Evolutionary conservation across 2,797 vertebrate genomes (phyloP).

Genomic region (Alosa sapidissima): DNA sequence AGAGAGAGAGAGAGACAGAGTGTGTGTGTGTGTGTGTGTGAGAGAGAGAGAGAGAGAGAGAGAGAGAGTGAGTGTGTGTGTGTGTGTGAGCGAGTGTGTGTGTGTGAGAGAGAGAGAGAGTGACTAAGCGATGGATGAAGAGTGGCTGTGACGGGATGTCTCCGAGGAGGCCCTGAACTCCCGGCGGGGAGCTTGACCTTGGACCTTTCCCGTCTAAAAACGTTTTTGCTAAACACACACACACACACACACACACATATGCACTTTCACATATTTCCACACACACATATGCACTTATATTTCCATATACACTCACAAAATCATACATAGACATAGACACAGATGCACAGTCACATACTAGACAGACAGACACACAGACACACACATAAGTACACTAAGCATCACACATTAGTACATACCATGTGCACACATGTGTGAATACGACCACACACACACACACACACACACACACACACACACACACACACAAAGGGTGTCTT

Average conservation of each 20-base stretch:
- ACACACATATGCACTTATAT: neutral
- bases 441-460: neutral
- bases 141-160: slow-evolving; percentile 36
- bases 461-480: neutral
- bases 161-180: slow-evolving; percentile 41
- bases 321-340: neutral
- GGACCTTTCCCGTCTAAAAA: slow-evolving; percentile 11
- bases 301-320: neutral
- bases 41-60: no score
- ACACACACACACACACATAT: slow-evolving; percentile 1
- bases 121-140: slow-evolving; percentile 26
- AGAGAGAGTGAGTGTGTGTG: no score
- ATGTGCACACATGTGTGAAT: neutral
- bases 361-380: neutral
- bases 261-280: neutral
- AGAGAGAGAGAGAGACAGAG: no score
- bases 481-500: neutral
- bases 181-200: slow-evolving; percentile 1
- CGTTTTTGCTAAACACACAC: slow-evolving; percentile 10
- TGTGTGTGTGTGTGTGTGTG: no score
- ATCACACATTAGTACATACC: no score
- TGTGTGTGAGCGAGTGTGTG: slow-evolving; percentile 25
- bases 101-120: slow-evolving; percentile 29
- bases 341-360: neutral
- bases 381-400: neutral